Evolutionary conservation across 1,140 invertebrate genomes (phyloP), one percentile per base, ranked within the genome.

Genomic region (Cydia pomonella): DNA sequence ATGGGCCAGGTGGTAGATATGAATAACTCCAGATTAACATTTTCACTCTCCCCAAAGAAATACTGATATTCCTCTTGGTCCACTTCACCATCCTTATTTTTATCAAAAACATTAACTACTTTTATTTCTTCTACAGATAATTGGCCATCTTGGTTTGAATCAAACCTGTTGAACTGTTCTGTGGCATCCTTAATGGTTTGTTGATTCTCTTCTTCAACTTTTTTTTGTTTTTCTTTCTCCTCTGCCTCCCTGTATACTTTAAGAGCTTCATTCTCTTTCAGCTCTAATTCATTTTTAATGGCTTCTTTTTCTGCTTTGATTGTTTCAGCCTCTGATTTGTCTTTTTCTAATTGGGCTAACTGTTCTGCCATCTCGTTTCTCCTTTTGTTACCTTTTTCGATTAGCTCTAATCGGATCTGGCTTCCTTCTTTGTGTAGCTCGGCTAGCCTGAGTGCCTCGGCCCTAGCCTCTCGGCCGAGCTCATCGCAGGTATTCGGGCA

Each of bases 31-130:
- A 95, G 88, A 81, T 94, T 94, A 27, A 98, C 91, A 85, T 95
- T 95, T 71, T 96, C 94, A 76, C 95, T 94, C 69, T 96, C 95
- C 79, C 95, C 95, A 72, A 98, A 93, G 88, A 97, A 98, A 86
- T 95, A 97, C 86, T 96, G 95, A 4, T 99, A 97, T 82, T 99
- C 98, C 73, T 97, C 96, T 59, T 95, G 95, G 64, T 98, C 97
- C 75, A 95, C 94, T 78, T 95, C 94, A 7, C 98, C 98, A 94
- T 99, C 96, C 75, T 95, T 95, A 92, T 99, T 96, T 79, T 95
- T 96, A 93, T 99, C 98, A 94, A 99, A 98, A 59, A 95, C 95
- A 82, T 94, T 93, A 78, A 96, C 95, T 6, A 95, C 94, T 93
- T 96, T 96, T 12, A 99, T 90, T 93, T 99, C 98, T 71, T 94